Percentiles rank a stretch among this genome's conserved stretches.
Conservation (phyloP, 2,797 vertebrate genomes). For the Muscicapa striata region DNA sequence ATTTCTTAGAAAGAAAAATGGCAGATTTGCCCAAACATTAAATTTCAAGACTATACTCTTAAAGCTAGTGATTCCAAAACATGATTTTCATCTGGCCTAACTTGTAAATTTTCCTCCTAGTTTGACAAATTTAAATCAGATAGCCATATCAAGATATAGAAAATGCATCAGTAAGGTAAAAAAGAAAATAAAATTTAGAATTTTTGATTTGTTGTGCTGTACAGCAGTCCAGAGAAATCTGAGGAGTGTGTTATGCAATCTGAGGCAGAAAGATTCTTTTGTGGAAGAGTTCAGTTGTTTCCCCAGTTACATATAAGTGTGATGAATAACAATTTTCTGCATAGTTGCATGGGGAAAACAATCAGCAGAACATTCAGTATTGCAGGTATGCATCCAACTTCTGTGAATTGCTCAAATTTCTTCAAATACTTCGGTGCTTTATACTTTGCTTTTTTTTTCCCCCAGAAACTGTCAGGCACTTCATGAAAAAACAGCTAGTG, state of each 20-base stretch:
- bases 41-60: neutral
- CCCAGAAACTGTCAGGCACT: neutral
- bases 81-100: neutral
- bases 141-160: neutral
- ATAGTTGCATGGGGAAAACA: neutral
- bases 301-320: neutral
- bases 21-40: neutral
- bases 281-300: neutral
- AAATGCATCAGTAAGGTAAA: neutral
- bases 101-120: neutral
- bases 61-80: neutral
- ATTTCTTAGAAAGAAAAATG: neutral
- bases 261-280: neutral
- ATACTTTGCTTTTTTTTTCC: neutral
- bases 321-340: neutral
- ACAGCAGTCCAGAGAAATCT: neutral
- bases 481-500: neutral
- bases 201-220: neutral
- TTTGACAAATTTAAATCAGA: neutral
- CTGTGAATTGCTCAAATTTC: neutral
- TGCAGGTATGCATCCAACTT: neutral
- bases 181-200: neutral
- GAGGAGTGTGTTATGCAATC: neutral
- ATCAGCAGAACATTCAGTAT: neutral
- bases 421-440: neutral